Evolutionary conservation across 2,113 vertebrate genomes (phyloP).

Genomic region (Micronycteris hirsuta): DNA sequence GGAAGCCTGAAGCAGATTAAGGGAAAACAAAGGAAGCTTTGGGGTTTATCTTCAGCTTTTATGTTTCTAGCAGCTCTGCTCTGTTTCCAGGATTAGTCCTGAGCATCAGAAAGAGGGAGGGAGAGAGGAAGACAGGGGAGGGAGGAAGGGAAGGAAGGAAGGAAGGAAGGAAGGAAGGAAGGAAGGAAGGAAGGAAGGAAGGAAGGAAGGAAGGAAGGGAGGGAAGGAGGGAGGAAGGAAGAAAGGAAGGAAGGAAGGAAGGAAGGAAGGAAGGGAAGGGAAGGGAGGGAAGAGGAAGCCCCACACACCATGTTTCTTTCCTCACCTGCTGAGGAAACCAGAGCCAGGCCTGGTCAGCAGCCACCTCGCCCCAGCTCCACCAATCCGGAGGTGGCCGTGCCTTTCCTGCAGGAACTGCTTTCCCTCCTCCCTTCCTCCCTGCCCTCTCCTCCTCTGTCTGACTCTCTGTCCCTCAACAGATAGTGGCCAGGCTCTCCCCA

Average conservation of each 20-base stretch:
- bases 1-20: background rate
- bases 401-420: background rate
- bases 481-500: background rate
- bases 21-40: background rate
- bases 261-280: too few species aligned
- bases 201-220: background rate
- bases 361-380: background rate
- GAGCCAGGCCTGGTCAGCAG: background rate
- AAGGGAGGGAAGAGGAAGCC: background rate
- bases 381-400: background rate
- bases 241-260: background rate
- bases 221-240: too few species aligned
- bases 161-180: background rate
- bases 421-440: background rate
- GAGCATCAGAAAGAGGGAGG: background rate
- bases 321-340: background rate
- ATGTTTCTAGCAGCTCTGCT: background rate
- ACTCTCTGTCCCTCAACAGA: background rate
- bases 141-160: background rate
- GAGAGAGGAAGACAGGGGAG: too few species aligned
- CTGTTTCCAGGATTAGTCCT: background rate
- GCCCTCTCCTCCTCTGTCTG: background rate
- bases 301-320: background rate
- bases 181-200: too few species aligned
- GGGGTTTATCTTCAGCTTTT: constrained; percentile 1